Conservation (phyloP, 2,888 invertebrate genomes). For the Epirrhoe tristata region DNA sequence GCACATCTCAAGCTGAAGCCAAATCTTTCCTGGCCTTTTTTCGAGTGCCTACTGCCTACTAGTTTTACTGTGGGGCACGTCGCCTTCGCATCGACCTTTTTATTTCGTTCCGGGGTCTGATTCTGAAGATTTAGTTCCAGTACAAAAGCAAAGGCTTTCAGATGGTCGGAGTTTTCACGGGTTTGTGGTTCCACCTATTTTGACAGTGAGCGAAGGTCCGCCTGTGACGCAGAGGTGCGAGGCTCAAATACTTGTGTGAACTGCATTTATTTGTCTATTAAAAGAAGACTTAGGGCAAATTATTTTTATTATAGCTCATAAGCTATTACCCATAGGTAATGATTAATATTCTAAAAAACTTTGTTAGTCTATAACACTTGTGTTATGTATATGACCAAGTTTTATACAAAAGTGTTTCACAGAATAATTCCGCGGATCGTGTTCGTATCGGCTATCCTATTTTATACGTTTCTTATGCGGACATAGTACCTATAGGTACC, state of each 20-base stretch:
- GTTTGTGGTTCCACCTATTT: slow-evolving; percentile 9
- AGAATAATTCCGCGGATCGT: slow-evolving; percentile 14
- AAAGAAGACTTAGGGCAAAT: too few relatives aligned
- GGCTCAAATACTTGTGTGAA: too few relatives aligned
- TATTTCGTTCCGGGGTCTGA: slow-evolving; percentile 57
- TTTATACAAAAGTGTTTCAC: background rate
- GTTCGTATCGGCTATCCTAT: slow-evolving; percentile 49
- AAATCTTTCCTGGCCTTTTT: slow-evolving; percentile 43
- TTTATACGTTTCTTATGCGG: slow-evolving; percentile 64
- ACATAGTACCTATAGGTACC: slow-evolving; percentile 47
- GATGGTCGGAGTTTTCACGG: slow-evolving; percentile 2
- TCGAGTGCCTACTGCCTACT: slow-evolving; percentile 44
- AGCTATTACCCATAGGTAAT: too few relatives aligned
- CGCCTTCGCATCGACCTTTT: slow-evolving; percentile 60
- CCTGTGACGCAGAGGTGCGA: too few relatives aligned
- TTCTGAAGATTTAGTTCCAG: slow-evolving; percentile 21
- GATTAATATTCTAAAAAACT: too few relatives aligned
- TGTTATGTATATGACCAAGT: background rate
- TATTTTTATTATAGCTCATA: too few relatives aligned
- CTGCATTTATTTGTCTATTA: too few relatives aligned
- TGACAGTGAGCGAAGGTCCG: too few relatives aligned
- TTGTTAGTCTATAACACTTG: background rate
- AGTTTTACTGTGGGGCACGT: slow-evolving; percentile 58
- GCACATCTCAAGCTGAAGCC: slow-evolving; percentile 45
- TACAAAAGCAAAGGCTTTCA: slow-evolving; percentile 4